Evolutionary conservation across 2,113 vertebrate genomes (phyloP).

Genomic region (Varanus komodoensis): DNA sequence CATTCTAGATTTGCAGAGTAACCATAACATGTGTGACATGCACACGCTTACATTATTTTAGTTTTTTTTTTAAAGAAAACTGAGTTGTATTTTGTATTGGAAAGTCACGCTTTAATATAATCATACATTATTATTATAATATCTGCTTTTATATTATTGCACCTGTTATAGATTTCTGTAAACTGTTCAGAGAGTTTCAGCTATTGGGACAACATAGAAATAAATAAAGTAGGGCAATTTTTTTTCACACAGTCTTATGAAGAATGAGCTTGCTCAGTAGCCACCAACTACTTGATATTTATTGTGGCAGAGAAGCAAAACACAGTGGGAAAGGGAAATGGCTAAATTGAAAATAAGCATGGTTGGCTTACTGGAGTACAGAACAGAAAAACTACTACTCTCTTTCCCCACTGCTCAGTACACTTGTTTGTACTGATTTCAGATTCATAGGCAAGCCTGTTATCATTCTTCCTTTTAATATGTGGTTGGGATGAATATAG

Average conservation of each 20-base stretch:
- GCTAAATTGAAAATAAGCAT: neutral
- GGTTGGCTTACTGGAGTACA: neutral
- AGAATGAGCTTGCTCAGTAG: neutral
- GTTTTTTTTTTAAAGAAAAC: no score
- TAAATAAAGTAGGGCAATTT: no score
- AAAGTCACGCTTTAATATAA: no score
- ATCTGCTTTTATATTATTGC: no score
- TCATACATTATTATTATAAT: no score
- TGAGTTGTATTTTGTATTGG: no score
- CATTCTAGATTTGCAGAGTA: no score
- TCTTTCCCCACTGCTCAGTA: neutral
- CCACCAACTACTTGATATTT: neutral
- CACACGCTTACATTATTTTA: no score
- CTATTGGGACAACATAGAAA: no score
- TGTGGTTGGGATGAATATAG: neutral
- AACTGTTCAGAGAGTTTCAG: no score
- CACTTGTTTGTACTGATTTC: neutral
- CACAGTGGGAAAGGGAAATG: neutral
- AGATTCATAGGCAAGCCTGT: neutral
- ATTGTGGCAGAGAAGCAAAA: neutral
- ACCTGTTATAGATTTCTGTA: no score
- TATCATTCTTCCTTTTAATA: constrained; percentile 24
- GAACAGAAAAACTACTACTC: neutral
- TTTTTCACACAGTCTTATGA: neutral
- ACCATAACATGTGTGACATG: no score